Evolutionary conservation across 2,113 vertebrate species (phyloP).

Genomic region (Hepsetus odoe): DNA sequence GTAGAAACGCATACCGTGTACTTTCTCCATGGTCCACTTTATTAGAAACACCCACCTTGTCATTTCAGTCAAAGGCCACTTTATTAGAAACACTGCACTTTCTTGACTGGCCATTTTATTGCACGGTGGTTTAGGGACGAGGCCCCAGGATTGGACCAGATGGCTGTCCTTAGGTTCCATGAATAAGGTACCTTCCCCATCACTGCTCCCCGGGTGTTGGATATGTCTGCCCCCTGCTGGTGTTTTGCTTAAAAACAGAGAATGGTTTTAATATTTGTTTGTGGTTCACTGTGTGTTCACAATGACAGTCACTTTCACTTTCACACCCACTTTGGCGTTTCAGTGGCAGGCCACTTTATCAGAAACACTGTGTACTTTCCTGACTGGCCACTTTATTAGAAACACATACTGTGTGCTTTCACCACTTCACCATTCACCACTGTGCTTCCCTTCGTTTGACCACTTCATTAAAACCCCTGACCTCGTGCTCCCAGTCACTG

Average conservation of each 20-base stretch:
- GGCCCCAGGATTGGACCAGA: too few species aligned
- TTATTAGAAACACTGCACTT: background rate
- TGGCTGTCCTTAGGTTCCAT: too few species aligned
- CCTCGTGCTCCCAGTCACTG: background rate
- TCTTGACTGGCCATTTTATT: background rate
- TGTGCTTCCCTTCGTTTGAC: background rate
- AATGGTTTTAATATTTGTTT: too few species aligned
- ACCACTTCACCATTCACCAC: background rate
- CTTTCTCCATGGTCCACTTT: background rate
- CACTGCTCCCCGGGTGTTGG: too few species aligned
- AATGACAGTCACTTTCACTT: too few species aligned
- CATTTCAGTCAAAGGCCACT: background rate
- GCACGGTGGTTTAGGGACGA: too few species aligned
- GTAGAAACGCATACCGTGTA: background rate
- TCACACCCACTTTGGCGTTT: too few species aligned
- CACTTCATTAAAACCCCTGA: background rate
- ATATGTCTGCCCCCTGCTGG: too few species aligned
- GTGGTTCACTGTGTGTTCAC: too few species aligned
- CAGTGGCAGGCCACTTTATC: too few species aligned
- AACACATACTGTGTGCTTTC: background rate
- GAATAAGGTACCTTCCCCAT: too few species aligned
- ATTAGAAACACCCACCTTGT: background rate
- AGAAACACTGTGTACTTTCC: background rate
- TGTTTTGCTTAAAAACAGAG: too few species aligned
- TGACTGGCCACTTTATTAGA: background rate